Evolutionary conservation across 2,888 invertebrate species (phyloP).

Genomic region (Augochlorella aurata): DNA sequence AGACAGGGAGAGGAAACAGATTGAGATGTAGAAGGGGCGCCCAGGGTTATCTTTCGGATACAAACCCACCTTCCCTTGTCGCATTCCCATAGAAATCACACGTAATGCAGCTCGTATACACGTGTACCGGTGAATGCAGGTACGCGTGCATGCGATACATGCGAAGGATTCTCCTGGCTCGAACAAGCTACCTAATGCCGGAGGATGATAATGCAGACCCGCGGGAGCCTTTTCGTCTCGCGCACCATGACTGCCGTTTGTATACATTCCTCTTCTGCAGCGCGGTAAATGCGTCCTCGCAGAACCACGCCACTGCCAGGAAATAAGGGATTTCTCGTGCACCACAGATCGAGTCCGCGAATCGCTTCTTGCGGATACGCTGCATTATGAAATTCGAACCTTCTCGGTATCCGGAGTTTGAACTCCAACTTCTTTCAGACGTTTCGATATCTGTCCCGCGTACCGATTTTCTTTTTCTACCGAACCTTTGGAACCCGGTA

Average conservation of each 20-base stretch:
- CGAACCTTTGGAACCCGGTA: background rate
- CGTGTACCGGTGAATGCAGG: slow-evolving; percentile 59
- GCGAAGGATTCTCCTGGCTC: slow-evolving; percentile 45
- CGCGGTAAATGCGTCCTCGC: slow-evolving; percentile 28
- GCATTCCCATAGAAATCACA: slow-evolving; percentile 74
- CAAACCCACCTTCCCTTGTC: slow-evolving; percentile 62
- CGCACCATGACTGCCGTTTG: slow-evolving; percentile 41
- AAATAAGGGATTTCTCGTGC: slow-evolving; percentile 29
- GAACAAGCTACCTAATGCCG: slow-evolving; percentile 67
- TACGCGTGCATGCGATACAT: slow-evolving; percentile 55
- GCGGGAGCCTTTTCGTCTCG: slow-evolving; percentile 72
- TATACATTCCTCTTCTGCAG: slow-evolving; percentile 25
- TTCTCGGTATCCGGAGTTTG: background rate
- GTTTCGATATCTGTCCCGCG: too few species aligned
- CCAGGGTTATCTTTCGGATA: slow-evolving; percentile 71
- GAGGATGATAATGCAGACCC: slow-evolving; percentile 74
- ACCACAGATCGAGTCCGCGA: background rate
- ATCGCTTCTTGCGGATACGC: background rate
- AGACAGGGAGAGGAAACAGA: slow-evolving; percentile 20
- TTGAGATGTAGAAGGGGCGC: slow-evolving; percentile 36
- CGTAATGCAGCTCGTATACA: slow-evolving; percentile 69
- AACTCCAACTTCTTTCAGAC: background rate
- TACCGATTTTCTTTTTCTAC: background rate
- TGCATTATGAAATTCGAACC: background rate
- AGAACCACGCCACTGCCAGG: slow-evolving; percentile 8